Conservation (phyloP, 2,797 vertebrate genomes). For the Chiropotes sagulatus region DNA sequence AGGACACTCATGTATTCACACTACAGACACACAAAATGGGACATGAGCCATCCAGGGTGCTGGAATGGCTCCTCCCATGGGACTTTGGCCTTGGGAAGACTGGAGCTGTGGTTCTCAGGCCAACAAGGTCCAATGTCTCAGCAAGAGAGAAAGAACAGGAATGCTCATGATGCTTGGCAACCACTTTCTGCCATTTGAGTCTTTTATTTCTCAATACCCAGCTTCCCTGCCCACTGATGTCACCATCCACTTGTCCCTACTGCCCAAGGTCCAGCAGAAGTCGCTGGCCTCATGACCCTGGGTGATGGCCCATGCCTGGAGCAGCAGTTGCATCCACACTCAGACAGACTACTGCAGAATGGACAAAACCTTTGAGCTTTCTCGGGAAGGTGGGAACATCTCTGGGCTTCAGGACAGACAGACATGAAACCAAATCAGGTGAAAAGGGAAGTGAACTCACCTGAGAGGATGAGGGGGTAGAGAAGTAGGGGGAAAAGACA, state of each 20-base stretch:
- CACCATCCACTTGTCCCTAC: too few relatives aligned
- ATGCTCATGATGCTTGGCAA: background rate
- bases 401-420: background rate
- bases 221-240: background rate
- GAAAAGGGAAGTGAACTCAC: background rate
- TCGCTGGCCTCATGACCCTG: too few relatives aligned
- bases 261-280: background rate
- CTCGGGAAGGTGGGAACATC: background rate
- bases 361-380: background rate
- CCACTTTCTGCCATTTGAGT: background rate
- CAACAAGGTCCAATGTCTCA: background rate
- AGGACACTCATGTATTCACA: background rate
- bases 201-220: background rate
- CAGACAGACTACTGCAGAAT: background rate
- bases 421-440: background rate
- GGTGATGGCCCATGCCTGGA: background rate
- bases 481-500: too few relatives aligned
- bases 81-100: background rate
- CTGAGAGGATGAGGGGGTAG: too few relatives aligned
- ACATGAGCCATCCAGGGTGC: background rate
- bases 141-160: background rate
- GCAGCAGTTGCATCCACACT: background rate
- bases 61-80: background rate
- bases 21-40: background rate
- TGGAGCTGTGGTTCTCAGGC: background rate